Evolutionary conservation across 1,140 invertebrate species (phyloP), one percentile per base, ranked within the genome.

Genomic region (Drosophila grimshawi): DNA sequence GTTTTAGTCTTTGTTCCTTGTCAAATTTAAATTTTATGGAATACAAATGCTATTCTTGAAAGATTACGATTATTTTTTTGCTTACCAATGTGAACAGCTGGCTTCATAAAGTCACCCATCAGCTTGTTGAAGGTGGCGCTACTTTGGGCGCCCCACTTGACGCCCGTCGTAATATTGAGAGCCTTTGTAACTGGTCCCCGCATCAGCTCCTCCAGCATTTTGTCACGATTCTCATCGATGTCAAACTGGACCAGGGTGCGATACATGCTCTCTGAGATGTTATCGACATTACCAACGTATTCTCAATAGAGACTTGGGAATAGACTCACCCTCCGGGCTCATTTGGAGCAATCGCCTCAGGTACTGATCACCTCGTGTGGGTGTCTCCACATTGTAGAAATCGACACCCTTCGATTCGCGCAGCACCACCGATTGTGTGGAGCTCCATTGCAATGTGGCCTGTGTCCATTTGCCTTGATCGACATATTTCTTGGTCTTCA

Each of bases 71-170:
- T 19, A 3, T n/a, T 8, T 8, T 5, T 10, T 0, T 41, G 81
- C 93, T 91, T 89, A 96, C 95, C 94, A 81, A 95, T 93, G 49
- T 95, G 85, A 7, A 95, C 94, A 30, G 96, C 96, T 8, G 97
- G 96, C 86, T 96, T 97, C 97, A 98, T 98, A 80, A 98, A 98
- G 86, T 98, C 97, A 19, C 72, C 94, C 11, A 62, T 72, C 32
- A 97, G 94, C 8, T 86, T 92, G 39, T 82, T 64, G 91, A 97
- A 97, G 0, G 97, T 96, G 0, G 64, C 30, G 3, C 73, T 71
- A 4, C 94, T 94, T 80, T 95, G 95, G 4, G 78, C 88, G 43
- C 94, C 95, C 95, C 96, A 97, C 5, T 76, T 91, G 0, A 95
- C 94, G 49, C 94, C 92, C 0, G 93, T 90, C n/a, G 95, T 94